Evolutionary conservation across 2,888 invertebrate species (phyloP), one percentile per base, ranked within the genome.

Genomic region (Eupsilia transversa): DNA sequence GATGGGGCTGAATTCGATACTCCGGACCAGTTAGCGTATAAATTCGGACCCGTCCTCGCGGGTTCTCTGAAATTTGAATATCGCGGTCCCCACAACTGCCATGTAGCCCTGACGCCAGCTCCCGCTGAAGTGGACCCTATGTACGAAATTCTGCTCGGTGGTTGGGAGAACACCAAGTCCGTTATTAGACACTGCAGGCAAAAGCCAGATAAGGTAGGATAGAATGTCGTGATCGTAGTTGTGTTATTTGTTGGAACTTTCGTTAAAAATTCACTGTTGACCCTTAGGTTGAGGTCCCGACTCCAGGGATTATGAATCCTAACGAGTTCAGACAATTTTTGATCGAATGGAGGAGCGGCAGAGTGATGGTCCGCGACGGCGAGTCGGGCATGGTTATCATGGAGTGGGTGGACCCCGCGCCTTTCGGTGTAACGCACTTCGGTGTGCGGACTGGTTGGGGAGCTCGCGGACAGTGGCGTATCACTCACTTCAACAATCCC

Each of bases 61-160:
- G 97, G 97, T 79, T 94, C 94, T 60, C 90, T 97, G 89, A 94
- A 94, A 86, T 94, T 97, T 84, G 96, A 97, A 76, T 97, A 97
- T 86, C 97, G 96, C 87, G 97, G 97, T 66, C 96, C 97, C 63
- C 97, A 97, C 93, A 97, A 97, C 92, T 97, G 97, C 85, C 97
- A 97, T 92, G 90, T 97, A 80, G 97, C 97, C 80, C 94, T 97
- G 82, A 96, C 97, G 59, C 89, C 92, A 83, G 96, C 93, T 30
- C 96, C 97, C 66, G 94, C 92, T 57, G 97, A 97, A 89, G 94
- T 97, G 74, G 96, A 97, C 85, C 97, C 97, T 41, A 97, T 97
- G 95, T 97, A 97, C 90, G 97, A 97, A 94, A 94, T 97, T 83
- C 96, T 97, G 87, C 96, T 97, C 85, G 97, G 97, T 69, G 97